Percentiles rank a stretch among this genome's conserved stretches.
Conservation (phyloP, 92 coral and sea anemone species). For the Plumapathes pennacea region DNA sequence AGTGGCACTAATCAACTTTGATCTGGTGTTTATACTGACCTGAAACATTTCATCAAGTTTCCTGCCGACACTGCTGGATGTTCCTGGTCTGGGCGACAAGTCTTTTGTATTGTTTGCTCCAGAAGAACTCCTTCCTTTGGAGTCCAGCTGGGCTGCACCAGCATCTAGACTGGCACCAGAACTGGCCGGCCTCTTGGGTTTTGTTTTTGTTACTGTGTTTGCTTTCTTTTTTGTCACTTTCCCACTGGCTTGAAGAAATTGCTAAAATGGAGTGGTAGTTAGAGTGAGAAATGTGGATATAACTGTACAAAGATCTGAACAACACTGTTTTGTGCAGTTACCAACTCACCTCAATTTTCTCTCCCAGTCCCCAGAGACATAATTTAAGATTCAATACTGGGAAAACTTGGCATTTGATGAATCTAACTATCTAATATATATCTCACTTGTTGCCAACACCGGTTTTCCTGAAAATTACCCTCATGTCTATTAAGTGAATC, state of each 20-base stretch:
- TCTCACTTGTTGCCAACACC: no score
- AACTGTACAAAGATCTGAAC: no score
- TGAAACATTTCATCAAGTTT: conserved; percentile 91
- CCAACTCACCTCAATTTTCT: no score
- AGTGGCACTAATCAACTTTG: neutral
- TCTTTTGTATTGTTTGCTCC: conserved; percentile 9
- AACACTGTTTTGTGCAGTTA: no score
- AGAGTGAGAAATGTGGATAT: no score
- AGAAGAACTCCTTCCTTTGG: conserved; percentile 24
- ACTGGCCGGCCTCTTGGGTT: conserved; percentile 36
- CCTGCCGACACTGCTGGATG: conserved; percentile 83
- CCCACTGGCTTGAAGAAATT: conserved; percentile 91
- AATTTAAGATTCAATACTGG: no score
- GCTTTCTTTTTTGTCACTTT: conserved; percentile 83
- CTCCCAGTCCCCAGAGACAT: no score
- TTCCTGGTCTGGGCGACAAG: conserved; percentile 55
- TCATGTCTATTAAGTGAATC: no score
- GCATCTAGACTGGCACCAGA: conserved; percentile 7
- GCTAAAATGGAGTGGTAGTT: no score
- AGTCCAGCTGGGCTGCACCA: conserved; percentile 9
- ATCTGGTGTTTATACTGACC: conserved; percentile 36
- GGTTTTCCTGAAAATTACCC: no score
- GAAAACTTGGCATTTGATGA: no score
- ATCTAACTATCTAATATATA: no score
- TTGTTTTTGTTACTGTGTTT: conserved; percentile 19